Base-by-base conservation (phyloP, 1,140 invertebrate species). In the Eupristina koningsbergeri region DNA sequence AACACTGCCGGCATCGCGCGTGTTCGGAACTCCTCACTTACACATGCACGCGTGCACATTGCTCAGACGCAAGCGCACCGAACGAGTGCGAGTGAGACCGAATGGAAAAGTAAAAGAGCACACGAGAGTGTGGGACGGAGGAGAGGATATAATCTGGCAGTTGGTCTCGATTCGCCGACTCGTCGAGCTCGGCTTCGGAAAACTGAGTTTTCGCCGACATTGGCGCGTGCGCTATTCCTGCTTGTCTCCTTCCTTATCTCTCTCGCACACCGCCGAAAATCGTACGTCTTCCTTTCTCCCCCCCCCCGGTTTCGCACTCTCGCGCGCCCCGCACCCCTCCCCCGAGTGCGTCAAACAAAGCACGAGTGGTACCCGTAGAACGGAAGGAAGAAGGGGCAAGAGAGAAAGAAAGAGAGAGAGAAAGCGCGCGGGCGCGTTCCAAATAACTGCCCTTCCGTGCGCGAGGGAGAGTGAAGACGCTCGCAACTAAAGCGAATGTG, bases 101-200 rank as follows among this genome's bases (percentile, higher is more conserved):
- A 31, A 13, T 7, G 7, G 47, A 58, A 58, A 58, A 11, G 22
- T 53, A 8, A 9, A 47, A 53, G 75, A 50, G 17, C 15, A 36
- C 39, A n/a, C 76, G 61, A 58, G 26, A 34, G 34, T 61, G 58
- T 47, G 17, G 41, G 31, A n/a, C n/a, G n/a, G n/a, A n/a, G n/a
- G n/a, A n/a, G n/a, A n/a, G n/a, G n/a, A n/a, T n/a, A n/a, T n/a
- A n/a, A n/a, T 47, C 31, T 39, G 87, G 86, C 89, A 90, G 89
- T 90, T 89, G 81, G 85, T 86, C 80, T 86, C 82, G 88, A 86
- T 80, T 86, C 85, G 84, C 76, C 85, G 81, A 82, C 69, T 88
- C 34, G 85, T 63, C 47, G 85, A 79, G 77, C 86, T 81, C 79
- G 17, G 3, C 29, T 19, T 31, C 11, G 26, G 29, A 31, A 58